phyloP scores from a whole-genome alignment of 2,888 invertebrate species.

The Caenorhabditis japonica region DNA sequence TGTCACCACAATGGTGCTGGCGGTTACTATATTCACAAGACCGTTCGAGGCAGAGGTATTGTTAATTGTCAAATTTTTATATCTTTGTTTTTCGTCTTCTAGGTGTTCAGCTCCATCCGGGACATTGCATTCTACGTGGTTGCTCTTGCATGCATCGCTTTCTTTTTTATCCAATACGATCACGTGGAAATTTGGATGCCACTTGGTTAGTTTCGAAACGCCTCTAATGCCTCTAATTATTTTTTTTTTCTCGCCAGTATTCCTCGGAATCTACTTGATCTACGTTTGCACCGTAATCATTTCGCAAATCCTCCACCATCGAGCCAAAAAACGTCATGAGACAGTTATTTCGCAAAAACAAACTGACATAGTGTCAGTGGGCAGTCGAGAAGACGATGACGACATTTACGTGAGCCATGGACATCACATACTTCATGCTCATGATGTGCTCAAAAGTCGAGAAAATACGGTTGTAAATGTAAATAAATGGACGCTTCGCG shows the following conservation, averaged over 20 bases:
- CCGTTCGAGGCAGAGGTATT: constrained; percentile 79
- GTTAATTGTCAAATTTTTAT: no score
- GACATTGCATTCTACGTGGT: constrained; percentile 80
- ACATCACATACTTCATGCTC: constrained; percentile 36
- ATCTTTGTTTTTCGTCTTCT: no score
- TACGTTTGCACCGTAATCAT: constrained; percentile 80
- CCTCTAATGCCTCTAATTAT: not conserved
- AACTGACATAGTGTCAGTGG: constrained; percentile 3
- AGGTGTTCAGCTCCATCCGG: constrained; percentile 78
- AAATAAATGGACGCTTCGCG: constrained; percentile 19
- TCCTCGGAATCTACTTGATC: constrained; percentile 79
- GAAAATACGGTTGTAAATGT: constrained; percentile 11
- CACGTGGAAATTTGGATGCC: constrained; percentile 80
- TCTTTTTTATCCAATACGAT: constrained; percentile 79
- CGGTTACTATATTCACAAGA: constrained; percentile 80
- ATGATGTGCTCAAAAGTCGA: constrained; percentile 24
- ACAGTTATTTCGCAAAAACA: constrained; percentile 8
- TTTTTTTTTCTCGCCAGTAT: constrained; percentile 72
- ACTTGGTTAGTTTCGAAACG: constrained; percentile 29
- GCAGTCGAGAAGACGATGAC: constrained; percentile 27
- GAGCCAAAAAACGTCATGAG: constrained; percentile 18
- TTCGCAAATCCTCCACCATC: constrained; percentile 70
- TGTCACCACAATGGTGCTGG: constrained; percentile 82
- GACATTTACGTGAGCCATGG: constrained; percentile 46
- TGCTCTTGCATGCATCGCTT: constrained; percentile 80